These are phyloP conservation scores for Hymenochirus boettgeri DNA, from an alignment of 2,113 vertebrate species.

Conservation along the genomic window DNA sequence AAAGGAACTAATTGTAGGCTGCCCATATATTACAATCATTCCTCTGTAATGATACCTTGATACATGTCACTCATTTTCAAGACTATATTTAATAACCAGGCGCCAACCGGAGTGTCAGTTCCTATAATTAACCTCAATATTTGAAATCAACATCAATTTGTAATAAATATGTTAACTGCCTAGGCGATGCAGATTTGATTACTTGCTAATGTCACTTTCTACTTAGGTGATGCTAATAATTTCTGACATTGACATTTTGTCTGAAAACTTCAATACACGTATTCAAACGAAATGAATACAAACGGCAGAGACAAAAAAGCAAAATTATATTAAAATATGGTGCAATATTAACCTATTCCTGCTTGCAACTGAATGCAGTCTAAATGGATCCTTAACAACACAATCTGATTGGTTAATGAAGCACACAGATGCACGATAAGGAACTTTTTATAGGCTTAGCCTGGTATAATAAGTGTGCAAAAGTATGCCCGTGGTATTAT, in stretches of 20 bases:
- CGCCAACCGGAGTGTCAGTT: constrained; percentile 31
- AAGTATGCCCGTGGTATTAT: too few species aligned
- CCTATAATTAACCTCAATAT: constrained; percentile 44
- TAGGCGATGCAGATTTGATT: constrained; percentile 35
- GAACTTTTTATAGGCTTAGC: too few species aligned
- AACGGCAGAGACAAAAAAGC: too few species aligned
- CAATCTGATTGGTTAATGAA: too few species aligned
- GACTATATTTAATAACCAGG: constrained; percentile 17
- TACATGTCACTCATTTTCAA: constrained; percentile 34
- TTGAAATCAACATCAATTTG: constrained; percentile 43
- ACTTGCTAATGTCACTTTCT: constrained; percentile 37
- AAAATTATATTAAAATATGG: too few species aligned
- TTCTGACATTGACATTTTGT: constrained; percentile 34
- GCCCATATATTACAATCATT: constrained; percentile 13
- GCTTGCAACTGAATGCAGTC: too few species aligned
- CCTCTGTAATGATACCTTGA: constrained; percentile 35
- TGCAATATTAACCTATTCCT: too few species aligned
- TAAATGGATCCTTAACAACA: too few species aligned
- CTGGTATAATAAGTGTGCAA: too few species aligned
- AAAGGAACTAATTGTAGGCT: constrained; percentile 32
- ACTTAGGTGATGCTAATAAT: constrained; percentile 29
- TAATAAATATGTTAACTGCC: constrained; percentile 43
- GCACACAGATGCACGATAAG: too few species aligned
- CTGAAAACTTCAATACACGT: constrained; percentile 9
- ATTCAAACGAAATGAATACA: background rate